Evolutionary conservation across 2,888 invertebrate species (phyloP).

Genomic region (Congeria kusceri): DNA sequence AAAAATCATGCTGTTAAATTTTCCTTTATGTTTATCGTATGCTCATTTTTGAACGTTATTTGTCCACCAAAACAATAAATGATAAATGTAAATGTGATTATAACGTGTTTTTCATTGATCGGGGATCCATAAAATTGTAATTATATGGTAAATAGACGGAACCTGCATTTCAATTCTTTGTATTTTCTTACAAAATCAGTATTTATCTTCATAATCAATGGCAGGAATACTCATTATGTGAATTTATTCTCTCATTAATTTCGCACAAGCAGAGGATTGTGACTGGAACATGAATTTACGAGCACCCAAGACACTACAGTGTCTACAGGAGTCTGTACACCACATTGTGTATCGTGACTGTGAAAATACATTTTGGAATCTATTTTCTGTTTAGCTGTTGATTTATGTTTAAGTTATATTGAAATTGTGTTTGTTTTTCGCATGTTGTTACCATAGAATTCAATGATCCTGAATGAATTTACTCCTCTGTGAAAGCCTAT

Average conservation of each 20-base stretch:
- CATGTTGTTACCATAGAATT: too few species aligned
- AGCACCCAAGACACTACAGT: not conserved
- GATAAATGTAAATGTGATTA: conserved; percentile 42
- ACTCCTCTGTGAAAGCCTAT: too few species aligned
- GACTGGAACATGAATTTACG: conserved; percentile 4
- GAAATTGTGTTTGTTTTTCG: too few species aligned
- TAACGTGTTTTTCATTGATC: conserved; percentile 56
- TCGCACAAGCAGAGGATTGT: conserved; percentile 6
- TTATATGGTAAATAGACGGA: conserved; percentile 51
- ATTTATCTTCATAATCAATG: conserved; percentile 27
- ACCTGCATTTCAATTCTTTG: conserved; percentile 28
- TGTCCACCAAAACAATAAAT: conserved; percentile 11
- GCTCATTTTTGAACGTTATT: conserved; percentile 3
- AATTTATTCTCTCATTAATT: conserved; percentile 51
- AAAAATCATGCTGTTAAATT: not conserved
- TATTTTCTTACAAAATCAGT: conserved; percentile 27
- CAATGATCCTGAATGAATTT: too few species aligned
- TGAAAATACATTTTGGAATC: too few species aligned
- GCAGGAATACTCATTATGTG: conserved; percentile 47
- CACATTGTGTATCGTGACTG: too few species aligned
- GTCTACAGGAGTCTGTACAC: not conserved
- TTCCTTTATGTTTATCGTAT: not conserved
- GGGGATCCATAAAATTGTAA: conserved; percentile 34
- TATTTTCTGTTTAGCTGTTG: too few species aligned
- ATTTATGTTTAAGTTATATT: too few species aligned